Conservation (phyloP, 1,140 invertebrate species). For the Ips nitidus region DNA sequence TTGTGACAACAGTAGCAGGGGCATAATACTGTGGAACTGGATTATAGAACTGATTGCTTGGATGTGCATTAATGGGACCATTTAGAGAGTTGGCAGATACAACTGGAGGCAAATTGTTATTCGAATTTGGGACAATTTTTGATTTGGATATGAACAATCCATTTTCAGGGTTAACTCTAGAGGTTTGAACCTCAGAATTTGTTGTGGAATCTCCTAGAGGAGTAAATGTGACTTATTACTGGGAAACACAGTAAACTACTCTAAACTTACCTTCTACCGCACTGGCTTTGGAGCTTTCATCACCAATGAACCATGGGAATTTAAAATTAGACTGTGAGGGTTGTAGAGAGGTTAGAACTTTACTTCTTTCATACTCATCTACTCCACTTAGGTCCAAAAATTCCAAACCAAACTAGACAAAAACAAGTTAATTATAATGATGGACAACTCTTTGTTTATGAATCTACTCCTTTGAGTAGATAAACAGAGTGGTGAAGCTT, state of each 20-base stretch:
- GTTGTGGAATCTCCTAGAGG: too few species aligned
- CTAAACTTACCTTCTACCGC: background rate
- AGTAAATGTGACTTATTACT: too few species aligned
- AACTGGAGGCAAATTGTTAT: background rate
- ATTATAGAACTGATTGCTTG: conserved; percentile 13
- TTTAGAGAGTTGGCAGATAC: background rate
- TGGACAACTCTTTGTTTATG: background rate
- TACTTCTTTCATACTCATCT: conserved; percentile 44
- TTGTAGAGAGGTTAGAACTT: conserved; percentile 42
- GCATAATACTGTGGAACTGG: conserved; percentile 18
- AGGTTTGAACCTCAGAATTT: too few species aligned
- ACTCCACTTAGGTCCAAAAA: conserved; percentile 49
- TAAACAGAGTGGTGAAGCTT: too few species aligned
- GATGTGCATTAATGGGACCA: background rate
- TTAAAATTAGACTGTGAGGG: conserved; percentile 37
- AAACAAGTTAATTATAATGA: background rate
- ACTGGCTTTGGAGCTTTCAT: conserved; percentile 4
- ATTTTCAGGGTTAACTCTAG: conserved; percentile 24
- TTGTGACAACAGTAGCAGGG: conserved; percentile 3
- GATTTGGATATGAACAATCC: background rate
- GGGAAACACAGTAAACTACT: background rate
- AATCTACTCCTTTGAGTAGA: too few species aligned
- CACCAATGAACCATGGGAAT: conserved; percentile 45
- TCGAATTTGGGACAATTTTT: background rate
- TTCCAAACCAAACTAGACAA: conserved; percentile 33